Evolutionary conservation across 2,797 vertebrate species (phyloP), one percentile per base, ranked within the genome.

Genomic region (Mastacembelus armatus): DNA sequence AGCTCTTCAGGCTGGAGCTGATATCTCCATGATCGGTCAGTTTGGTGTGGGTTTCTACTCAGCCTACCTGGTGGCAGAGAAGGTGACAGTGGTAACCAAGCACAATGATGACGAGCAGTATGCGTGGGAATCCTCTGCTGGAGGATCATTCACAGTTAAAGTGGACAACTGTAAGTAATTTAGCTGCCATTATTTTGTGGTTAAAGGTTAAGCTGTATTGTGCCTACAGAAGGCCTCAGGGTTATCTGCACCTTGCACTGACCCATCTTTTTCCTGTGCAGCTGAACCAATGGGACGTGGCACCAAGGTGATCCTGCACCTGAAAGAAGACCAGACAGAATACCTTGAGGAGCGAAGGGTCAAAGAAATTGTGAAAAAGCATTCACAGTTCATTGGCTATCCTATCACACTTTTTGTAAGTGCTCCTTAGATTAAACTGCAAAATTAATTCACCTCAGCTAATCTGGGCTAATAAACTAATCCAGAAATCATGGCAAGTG

Each of bases 361-460:
- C 49, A 98, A 98, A 80, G 96, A 98, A 74, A 95, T 97, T 0
- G 96, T 98, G 60, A 98, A 98, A 88, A 98, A 98, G 47, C 96
- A 99, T 74, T 99, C 97, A 0, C 98, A 99, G 88, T 99, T 99
- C 63, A 99, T 99, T 0, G 97, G 98, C 39, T 98, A 98, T 56
- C 97, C 97, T 0, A 98, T 98, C 11, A 98, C 95, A 0, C 95
- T 98, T 0, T 98, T 93, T 35, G 95, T 97, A 94, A 10, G 96
- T 93, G 1, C 6, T 24, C 4, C 14, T 61, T n/a, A n/a, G n/a
- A n/a, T 38, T 33, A 27, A 27, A n/a, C 10, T 5, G 30, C 33
- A 8, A 3, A 6, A n/a, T 19, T 12, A 10, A 29, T 15, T 19
- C 1, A 71, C 11, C n/a, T n/a, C 1, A 22, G 1, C 27, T 29